Conservation (phyloP, 92 coral and sea anemone species). For the Zoanthus sansibaricus region DNA sequence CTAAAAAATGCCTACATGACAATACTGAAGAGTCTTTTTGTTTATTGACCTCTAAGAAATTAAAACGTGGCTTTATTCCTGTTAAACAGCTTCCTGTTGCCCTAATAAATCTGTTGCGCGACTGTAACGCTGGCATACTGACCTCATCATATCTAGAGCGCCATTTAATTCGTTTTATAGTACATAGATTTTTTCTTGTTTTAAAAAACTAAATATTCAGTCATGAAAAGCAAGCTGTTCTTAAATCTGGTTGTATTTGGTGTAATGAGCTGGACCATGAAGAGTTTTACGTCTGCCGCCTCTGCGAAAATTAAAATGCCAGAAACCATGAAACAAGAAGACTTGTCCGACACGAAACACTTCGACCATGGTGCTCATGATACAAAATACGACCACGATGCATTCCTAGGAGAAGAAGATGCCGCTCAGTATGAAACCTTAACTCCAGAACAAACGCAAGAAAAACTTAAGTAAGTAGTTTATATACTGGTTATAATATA, state of each 20-base stretch:
- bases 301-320: constrained; percentile 8
- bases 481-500: not conserved
- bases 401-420: constrained; percentile 80
- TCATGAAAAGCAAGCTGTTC: constrained; percentile 30
- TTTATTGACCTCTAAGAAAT: constrained; percentile 56
- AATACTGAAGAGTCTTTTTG: constrained; percentile 10
- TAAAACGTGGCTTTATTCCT: constrained; percentile 53
- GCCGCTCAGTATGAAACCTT: constrained; percentile 60
- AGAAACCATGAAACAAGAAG: constrained; percentile 23
- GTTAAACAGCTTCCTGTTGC: not conserved
- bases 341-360: constrained; percentile 60
- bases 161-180: not conserved
- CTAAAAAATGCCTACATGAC: constrained; percentile 37
- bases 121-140: not conserved
- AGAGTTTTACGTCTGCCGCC: constrained; percentile 4
- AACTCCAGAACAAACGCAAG: constrained; percentile 57
- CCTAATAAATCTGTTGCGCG: not conserved
- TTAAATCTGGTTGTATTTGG: not conserved
- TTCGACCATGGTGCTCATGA: constrained; percentile 62
- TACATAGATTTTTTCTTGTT: not conserved
- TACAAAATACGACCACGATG: constrained; percentile 75
- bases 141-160: not conserved
- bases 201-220: not conserved
- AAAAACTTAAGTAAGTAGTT: constrained; percentile 66
- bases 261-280: constrained; percentile 1